These are phyloP conservation scores for Trichogramma pretiosum DNA, from an alignment of 1,140 invertebrate species.

Conservation along the genomic window DNA sequence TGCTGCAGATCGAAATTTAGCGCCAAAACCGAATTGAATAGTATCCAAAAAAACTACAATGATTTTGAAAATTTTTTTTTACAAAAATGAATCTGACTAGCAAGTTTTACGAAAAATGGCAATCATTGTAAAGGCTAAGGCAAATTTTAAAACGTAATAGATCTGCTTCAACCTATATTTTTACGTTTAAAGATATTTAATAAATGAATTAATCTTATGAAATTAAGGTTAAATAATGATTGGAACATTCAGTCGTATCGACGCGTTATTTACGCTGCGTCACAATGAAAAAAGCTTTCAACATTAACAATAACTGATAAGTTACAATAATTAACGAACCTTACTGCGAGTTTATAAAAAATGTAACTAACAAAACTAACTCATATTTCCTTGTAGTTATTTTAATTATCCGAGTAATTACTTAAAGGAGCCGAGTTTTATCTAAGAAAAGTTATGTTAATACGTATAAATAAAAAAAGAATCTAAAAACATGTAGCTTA, in stretches of 20 bases:
- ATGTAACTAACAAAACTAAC: constrained; percentile 28
- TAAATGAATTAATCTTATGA: constrained; percentile 20
- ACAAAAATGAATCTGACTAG: constrained; percentile 44
- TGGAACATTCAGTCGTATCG: constrained; percentile 35
- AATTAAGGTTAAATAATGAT: constrained; percentile 26
- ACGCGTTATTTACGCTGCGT: constrained; percentile 21
- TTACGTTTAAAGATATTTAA: constrained; percentile 10
- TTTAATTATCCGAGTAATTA: constrained; percentile 12
- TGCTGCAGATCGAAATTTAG: constrained; percentile 20
- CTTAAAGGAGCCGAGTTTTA: constrained; percentile 1
- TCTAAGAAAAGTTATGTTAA: no score
- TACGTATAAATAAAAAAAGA: constrained; percentile 31
- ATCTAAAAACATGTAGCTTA: constrained; percentile 32
- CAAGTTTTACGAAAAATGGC: no score
- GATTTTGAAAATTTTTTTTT: constrained; percentile 29
- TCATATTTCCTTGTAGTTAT: constrained; percentile 16
- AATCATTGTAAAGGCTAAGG: no score
- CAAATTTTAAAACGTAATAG: no score
- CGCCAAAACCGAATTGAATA: constrained; percentile 26
- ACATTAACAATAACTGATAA: constrained; percentile 30
- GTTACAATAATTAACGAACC: constrained; percentile 27
- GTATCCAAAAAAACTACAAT: constrained; percentile 22
- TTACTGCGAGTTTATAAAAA: constrained; percentile 27
- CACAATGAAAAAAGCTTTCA: constrained; percentile 28
- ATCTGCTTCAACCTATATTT: constrained; percentile 27